Evolutionary conservation across 2,888 invertebrate genomes (phyloP).

Genomic region (Orthonychiurus folsomi): DNA sequence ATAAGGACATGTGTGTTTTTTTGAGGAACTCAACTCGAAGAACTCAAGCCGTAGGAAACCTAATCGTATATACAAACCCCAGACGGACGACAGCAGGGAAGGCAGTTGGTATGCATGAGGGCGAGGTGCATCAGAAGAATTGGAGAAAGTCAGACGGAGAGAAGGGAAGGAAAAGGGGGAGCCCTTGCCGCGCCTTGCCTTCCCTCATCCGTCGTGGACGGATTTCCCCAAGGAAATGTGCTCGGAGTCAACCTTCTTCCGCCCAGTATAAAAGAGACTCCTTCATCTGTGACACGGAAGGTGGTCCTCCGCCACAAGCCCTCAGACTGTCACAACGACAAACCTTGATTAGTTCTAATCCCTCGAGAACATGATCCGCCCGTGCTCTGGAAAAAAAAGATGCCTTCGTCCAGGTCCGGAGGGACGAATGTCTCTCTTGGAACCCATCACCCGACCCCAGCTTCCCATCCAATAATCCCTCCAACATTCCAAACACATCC

Average conservation of each 20-base stretch:
- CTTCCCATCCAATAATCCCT: neutral
- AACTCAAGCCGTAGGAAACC: no score
- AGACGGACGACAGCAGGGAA: conserved; percentile 27
- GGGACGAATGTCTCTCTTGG: conserved; percentile 7
- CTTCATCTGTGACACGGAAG: conserved; percentile 37
- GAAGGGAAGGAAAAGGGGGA: conserved; percentile 4
- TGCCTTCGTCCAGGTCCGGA: conserved; percentile 25
- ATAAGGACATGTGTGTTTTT: neutral
- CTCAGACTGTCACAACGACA: conserved; percentile 41
- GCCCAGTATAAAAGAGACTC: conserved; percentile 10
- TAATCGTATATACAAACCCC: no score
- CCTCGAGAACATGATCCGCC: conserved; percentile 36
- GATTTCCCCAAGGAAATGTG: conserved; percentile 38
- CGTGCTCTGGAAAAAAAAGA: conserved; percentile 40
- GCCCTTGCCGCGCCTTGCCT: neutral
- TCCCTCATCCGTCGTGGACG: conserved; percentile 29
- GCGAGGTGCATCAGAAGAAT: neutral
- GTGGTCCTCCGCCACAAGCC: conserved; percentile 40
- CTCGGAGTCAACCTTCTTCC: conserved; percentile 38
- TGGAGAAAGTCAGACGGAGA: conserved; percentile 8
- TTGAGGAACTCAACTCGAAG: no score
- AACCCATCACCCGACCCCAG: neutral
- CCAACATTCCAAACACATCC: neutral
- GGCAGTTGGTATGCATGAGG: conserved; percentile 9
- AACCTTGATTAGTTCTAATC: conserved; percentile 41